Conservation (phyloP, 1,140 invertebrate genomes). For the Anthonomus grandis region DNA sequence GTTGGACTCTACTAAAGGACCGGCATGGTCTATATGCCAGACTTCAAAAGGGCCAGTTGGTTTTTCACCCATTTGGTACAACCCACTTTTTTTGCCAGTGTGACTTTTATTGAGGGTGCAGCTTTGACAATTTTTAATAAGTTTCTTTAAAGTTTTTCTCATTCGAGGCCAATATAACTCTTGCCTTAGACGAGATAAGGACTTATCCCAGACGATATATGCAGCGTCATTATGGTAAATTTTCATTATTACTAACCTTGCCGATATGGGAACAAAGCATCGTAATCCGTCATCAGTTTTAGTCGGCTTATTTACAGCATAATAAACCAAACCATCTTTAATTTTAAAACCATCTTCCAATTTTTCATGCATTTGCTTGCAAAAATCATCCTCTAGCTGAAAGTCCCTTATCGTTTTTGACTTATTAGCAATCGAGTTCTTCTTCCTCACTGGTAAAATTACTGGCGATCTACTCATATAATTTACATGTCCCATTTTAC, state of each 20-base stretch:
- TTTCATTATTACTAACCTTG: conserved; percentile 8
- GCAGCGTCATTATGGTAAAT: conserved; percentile 13
- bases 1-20: no score
- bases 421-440: neutral
- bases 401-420: conserved; percentile 1
- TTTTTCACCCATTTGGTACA: conserved; percentile 6
- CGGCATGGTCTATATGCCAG: no score
- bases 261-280: conserved; percentile 18
- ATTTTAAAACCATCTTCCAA: neutral
- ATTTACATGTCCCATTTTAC: conserved; percentile 26
- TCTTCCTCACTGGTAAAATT: neutral
- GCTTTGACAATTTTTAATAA: conserved; percentile 11
- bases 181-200: neutral
- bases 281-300: no score
- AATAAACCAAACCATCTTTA: conserved; percentile 1
- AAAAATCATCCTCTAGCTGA: conserved; percentile 1
- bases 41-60: neutral
- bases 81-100: conserved; percentile 1
- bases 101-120: conserved; percentile 11
- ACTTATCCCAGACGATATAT: conserved; percentile 12
- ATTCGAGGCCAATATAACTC: conserved; percentile 13
- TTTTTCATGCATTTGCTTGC: neutral
- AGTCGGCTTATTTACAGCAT: neutral
- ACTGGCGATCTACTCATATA: conserved; percentile 17
- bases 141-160: conserved; percentile 11